Base-by-base conservation (phyloP, 2,888 invertebrate species). In the Metellina segmentata region DNA sequence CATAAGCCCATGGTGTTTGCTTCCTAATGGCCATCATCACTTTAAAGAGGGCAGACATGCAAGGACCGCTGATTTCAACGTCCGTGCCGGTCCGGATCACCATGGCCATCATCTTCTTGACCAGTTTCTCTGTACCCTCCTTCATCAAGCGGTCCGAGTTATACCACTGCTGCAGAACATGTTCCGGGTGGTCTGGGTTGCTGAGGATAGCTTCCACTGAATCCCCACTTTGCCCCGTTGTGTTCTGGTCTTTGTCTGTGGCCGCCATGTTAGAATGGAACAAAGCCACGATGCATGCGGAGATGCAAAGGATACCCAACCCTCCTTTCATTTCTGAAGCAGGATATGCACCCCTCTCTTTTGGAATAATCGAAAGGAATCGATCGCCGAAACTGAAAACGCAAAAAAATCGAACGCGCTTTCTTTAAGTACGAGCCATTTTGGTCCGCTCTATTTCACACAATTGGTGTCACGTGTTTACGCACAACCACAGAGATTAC, bases 31-130 rank as follows among this genome's bases (percentile, higher is more conserved):
- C 90, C 49, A 87, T 83, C 49, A 92, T 81, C n/a, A 90, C 52
- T 83, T 85, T 92, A 51, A 92, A 92, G 51, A 92, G 52, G 7
- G 90, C 83, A 5, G 90, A 70, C 90, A 90, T 90, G 51, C 92
- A 92, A 0, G 92, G 92, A 1, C 90, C 90, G 7, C 87, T 81
- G 6, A 92, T 8, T 16, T 87, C 48, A 19, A 92, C 75, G 1
- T 87, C 81, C 13, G 90, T 83, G 19, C 90, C 82, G 1, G 75
- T 19, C 19, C 92, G 72, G 34, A 92, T 87, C n/a, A 90, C 52
- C 85, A 85, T 78, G 0, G 92, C 90, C 83, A 92, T 90, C 49
- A 92, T 52, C 69, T 90, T 92, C 77, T 90, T 90, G 1, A 90
- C 49, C 49, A 85, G 9, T 8, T 81, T 51, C 19, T 92, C 92